Percentiles rank a stretch among this genome's conserved stretches.
phyloP scores from a whole-genome alignment of 2,113 vertebrate genomes.

The Dasyurus viverrinus region DNA sequence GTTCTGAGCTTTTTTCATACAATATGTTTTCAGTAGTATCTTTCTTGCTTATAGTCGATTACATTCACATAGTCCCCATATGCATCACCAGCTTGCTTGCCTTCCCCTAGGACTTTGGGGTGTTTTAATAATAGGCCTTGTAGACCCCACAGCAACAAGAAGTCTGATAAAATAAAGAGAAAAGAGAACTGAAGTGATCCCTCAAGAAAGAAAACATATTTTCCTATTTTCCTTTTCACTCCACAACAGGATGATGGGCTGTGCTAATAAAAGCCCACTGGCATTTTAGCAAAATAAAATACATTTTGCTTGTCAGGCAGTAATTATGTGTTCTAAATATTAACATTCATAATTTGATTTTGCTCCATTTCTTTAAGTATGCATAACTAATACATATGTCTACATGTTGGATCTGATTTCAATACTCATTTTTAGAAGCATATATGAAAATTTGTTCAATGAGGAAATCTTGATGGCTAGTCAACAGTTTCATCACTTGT shows the following conservation, averaged over 20 bases:
- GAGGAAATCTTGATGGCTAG: constrained; percentile 29
- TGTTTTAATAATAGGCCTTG: constrained; percentile 81
- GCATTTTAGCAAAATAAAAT: neutral
- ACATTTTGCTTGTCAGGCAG: constrained; percentile 66
- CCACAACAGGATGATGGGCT: constrained; percentile 65
- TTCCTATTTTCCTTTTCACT: constrained; percentile 76
- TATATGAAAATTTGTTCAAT: constrained; percentile 23
- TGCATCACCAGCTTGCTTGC: constrained; percentile 81
- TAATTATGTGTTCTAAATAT: constrained; percentile 57
- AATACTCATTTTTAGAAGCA: constrained; percentile 19
- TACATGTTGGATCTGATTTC: constrained; percentile 35
- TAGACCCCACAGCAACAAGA: constrained; percentile 72
- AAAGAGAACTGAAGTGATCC: constrained; percentile 74
- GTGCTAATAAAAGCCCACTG: constrained; percentile 23
- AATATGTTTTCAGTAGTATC: constrained; percentile 49
- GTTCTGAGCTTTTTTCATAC: constrained; percentile 53
- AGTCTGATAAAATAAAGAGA: constrained; percentile 76
- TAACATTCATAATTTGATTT: constrained; percentile 67
- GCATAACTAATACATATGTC: constrained; percentile 33
- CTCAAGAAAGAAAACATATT: constrained; percentile 78
- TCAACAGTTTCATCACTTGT: neutral
- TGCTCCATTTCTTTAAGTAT: constrained; percentile 68
- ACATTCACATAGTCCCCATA: constrained; percentile 75
- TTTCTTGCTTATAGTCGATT: constrained; percentile 62
- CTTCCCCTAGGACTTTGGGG: constrained; percentile 79